These are phyloP conservation scores for Pluvianellus socialis DNA, from an alignment of 2,113 vertebrate species.

Conservation along the genomic window DNA sequence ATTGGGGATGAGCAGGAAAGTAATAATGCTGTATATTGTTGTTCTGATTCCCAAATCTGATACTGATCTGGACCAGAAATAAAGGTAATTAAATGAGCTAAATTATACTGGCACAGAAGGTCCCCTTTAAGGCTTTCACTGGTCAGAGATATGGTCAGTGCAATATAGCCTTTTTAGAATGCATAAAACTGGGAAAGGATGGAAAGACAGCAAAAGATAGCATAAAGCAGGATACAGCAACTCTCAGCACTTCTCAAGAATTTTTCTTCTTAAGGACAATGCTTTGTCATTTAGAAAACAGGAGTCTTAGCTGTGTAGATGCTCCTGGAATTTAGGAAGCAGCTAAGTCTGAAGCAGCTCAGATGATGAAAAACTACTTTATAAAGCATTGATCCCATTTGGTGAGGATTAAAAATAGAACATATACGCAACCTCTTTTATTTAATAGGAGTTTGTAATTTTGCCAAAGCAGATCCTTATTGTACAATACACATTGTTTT, in stretches of 20 bases:
- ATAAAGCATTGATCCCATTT: background rate
- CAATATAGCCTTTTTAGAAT: background rate
- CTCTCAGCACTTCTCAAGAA: background rate
- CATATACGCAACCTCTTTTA: background rate
- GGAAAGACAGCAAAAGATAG: background rate
- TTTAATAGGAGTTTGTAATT: background rate
- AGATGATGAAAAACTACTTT: background rate
- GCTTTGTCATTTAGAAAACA: background rate
- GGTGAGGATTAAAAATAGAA: background rate
- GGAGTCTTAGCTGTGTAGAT: background rate
- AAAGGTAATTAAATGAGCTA: background rate
- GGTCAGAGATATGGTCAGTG: background rate
- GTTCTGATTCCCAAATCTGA: background rate
- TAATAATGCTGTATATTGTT: background rate
- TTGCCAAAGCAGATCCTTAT: background rate
- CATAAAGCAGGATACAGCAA: background rate
- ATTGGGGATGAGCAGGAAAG: background rate
- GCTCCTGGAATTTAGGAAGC: background rate
- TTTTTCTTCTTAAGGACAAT: background rate
- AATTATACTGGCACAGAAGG: background rate
- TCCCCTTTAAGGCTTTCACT: background rate
- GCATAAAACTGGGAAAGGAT: background rate
- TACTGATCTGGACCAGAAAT: background rate
- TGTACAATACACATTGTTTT: background rate
- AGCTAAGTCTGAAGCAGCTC: background rate